These are phyloP conservation scores for Xestia xanthographa DNA, from an alignment of 2,888 invertebrate genomes.

Conservation along the genomic window DNA sequence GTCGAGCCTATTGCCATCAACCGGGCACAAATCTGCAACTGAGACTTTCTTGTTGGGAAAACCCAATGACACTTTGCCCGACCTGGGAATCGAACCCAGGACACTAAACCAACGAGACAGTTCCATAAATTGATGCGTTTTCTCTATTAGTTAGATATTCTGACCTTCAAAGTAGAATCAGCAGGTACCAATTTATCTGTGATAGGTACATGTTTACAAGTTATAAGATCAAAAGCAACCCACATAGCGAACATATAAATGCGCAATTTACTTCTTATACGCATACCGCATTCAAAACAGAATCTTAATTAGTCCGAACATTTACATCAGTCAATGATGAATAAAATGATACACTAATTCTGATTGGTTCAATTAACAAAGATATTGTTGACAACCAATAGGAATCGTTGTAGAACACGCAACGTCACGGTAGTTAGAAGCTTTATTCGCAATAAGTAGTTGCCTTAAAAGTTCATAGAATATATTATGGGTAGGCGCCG, in stretches of 20 bases:
- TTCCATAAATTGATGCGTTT: background rate
- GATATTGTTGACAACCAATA: constrained; percentile 49
- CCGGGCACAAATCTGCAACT: too few species aligned
- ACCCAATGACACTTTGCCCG: too few species aligned
- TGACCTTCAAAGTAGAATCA: constrained; percentile 10
- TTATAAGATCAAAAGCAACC: constrained; percentile 51
- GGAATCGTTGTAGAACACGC: constrained; percentile 22
- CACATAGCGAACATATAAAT: constrained; percentile 43
- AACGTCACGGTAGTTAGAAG: constrained; percentile 40
- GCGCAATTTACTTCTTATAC: constrained; percentile 63
- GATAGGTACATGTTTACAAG: constrained; percentile 6
- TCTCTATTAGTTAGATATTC: background rate
- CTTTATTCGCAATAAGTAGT: constrained; percentile 63
- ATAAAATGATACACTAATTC: constrained; percentile 28
- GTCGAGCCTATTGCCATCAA: background rate
- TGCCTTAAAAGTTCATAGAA: constrained; percentile 66
- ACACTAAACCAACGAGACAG: background rate
- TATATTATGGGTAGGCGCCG: constrained; percentile 61
- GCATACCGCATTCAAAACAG: constrained; percentile 61
- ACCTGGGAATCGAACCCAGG: too few species aligned
- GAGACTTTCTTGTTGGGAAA: too few species aligned
- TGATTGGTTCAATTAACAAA: constrained; percentile 53
- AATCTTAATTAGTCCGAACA: constrained; percentile 60
- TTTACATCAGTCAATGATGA: constrained; percentile 42
- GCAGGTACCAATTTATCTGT: background rate